Percentiles rank a stretch among this genome's conserved stretches.
Conservation (phyloP, 1,140 invertebrate genomes). For the Muscidifurax raptorellus region DNA sequence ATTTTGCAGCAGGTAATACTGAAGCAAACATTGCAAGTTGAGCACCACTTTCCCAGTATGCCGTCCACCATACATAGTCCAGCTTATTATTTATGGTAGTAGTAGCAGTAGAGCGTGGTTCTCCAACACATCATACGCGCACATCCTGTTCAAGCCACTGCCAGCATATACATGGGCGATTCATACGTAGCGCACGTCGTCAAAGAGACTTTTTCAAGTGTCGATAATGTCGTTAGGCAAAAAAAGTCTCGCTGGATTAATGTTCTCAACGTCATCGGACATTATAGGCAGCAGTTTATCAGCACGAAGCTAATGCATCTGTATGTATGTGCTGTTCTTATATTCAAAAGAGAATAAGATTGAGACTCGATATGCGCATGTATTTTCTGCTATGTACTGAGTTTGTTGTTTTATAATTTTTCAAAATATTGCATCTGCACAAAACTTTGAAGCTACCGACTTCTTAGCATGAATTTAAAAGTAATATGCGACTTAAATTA, state of each 20-base stretch:
- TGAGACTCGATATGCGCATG: no score
- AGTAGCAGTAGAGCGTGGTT: slow-evolving; percentile 59
- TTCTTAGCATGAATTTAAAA: no score
- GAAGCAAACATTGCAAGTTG: slow-evolving; percentile 39
- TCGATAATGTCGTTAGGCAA: neutral
- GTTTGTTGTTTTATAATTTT: no score
- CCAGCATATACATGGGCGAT: neutral
- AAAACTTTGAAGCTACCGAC: no score
- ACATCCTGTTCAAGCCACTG: slow-evolving; percentile 53
- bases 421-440: no score
- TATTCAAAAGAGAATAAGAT: no score
- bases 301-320: neutral
- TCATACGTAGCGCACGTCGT: neutral
- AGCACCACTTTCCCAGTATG: slow-evolving; percentile 49
- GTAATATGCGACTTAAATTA: no score
- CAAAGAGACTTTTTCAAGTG: neutral
- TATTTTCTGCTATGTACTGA: no score
- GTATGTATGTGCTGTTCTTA: neutral
- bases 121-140: slow-evolving; percentile 57
- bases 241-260: neutral
- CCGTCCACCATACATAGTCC: slow-evolving; percentile 7
- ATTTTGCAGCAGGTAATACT: neutral
- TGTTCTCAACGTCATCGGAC: neutral
- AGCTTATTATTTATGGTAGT: slow-evolving; percentile 63
- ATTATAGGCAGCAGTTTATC: neutral